Evolutionary conservation across 2,888 invertebrate species (phyloP).

Genomic region (Polydrusus pterygomalis): DNA sequence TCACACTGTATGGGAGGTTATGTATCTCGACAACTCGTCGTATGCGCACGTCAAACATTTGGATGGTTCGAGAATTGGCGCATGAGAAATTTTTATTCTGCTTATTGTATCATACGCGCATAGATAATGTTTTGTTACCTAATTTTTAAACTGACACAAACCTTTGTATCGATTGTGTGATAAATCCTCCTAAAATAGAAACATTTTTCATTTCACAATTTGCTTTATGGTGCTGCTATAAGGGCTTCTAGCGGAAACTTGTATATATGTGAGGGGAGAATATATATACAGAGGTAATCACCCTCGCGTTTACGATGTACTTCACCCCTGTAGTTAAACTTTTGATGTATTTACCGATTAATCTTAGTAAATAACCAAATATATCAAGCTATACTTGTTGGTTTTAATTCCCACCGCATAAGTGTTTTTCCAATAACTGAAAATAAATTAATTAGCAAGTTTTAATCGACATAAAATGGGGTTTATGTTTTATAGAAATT

Average conservation of each 20-base stretch:
- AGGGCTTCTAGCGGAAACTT: constrained; percentile 43
- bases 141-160: too few relatives aligned
- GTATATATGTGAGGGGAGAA: constrained; percentile 47
- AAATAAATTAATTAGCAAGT: constrained; percentile 2
- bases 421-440: constrained; percentile 38
- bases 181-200: neutral
- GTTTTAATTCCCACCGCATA: constrained; percentile 38
- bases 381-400: constrained; percentile 52
- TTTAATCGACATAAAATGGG: neutral
- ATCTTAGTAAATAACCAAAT: constrained; percentile 51
- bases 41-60: too few relatives aligned
- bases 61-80: too few relatives aligned
- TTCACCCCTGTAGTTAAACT: constrained; percentile 53
- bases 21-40: too few relatives aligned
- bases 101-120: too few relatives aligned
- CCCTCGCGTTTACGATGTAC: constrained; percentile 47
- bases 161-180: neutral
- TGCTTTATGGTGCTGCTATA: constrained; percentile 35
- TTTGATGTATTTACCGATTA: constrained; percentile 56
- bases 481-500: neutral
- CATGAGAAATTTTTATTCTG: too few relatives aligned
- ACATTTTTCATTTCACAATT: constrained; percentile 46
- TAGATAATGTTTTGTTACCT: too few relatives aligned
- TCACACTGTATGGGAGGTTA: too few relatives aligned
- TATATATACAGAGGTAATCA: constrained; percentile 52